These are phyloP conservation scores for Anastatus disparis DNA, from an alignment of 1,140 invertebrate genomes.

Conservation along the genomic window DNA sequence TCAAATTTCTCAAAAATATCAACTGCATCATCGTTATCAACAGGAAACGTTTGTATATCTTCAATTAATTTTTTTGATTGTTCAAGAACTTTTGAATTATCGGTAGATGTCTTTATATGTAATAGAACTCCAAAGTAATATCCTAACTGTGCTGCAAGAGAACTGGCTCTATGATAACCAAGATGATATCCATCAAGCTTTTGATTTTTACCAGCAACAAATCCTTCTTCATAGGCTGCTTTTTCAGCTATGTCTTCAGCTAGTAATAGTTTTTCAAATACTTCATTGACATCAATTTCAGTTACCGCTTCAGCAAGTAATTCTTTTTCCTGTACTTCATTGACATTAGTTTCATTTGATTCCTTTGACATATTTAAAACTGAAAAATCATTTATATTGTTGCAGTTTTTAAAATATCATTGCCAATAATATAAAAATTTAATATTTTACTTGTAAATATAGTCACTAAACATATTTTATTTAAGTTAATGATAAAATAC, in stretches of 20 bases:
- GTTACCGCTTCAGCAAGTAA: too few relatives aligned
- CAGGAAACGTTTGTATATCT: conserved; percentile 74
- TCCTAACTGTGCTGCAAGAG: conserved; percentile 59
- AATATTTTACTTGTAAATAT: background rate
- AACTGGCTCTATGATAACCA: conserved; percentile 60
- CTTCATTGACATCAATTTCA: conserved; percentile 60
- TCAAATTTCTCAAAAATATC: conserved; percentile 74
- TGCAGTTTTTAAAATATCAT: too few relatives aligned
- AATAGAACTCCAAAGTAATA: conserved; percentile 59
- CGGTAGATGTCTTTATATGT: conserved; percentile 45
- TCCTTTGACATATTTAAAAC: conserved; percentile 12
- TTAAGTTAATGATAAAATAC: too few relatives aligned
- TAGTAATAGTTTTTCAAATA: conserved; percentile 60
- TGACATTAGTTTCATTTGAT: background rate
- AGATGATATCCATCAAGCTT: conserved; percentile 60
- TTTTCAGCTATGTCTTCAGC: conserved; percentile 58
- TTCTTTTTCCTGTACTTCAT: too few relatives aligned
- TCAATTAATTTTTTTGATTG: conserved; percentile 69
- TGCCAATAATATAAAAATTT: background rate
- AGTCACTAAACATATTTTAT: too few relatives aligned
- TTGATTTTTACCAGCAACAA: conserved; percentile 51
- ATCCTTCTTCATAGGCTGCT: conserved; percentile 58
- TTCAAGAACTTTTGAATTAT: conserved; percentile 67
- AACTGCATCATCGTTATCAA: conserved; percentile 71
- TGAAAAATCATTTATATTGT: background rate